Conservation (phyloP, 2,888 invertebrate species). For the Pristionchus japonicus region DNA sequence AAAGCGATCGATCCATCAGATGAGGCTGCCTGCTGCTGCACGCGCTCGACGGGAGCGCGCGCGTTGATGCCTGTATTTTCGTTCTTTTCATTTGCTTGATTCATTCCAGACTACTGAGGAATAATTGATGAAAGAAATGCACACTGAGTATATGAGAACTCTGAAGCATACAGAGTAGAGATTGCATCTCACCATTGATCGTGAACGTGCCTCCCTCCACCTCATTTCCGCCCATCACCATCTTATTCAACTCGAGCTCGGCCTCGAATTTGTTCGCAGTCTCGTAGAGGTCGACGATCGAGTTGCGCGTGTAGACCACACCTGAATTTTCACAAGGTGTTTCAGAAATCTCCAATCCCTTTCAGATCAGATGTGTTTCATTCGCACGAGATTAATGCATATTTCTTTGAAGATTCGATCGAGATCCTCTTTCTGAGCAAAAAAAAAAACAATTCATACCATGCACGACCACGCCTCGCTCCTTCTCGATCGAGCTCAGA, state of each 20-base stretch:
- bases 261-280: conserved; percentile 25
- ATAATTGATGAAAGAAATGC: neutral
- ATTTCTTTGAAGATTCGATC: no score
- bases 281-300: conserved; percentile 34
- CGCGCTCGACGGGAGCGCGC: neutral
- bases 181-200: conserved; percentile 43
- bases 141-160: neutral
- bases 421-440: no score
- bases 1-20: conserved; percentile 24
- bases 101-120: neutral
- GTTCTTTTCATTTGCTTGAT: neutral
- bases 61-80: conserved; percentile 15
- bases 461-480: conserved; percentile 13
- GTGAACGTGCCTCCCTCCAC: conserved; percentile 20
- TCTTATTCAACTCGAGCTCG: neutral
- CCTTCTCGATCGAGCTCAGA: conserved; percentile 17
- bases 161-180: neutral
- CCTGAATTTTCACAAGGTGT: no score
- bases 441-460: neutral
- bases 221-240: conserved; percentile 33
- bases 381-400: no score
- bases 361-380: no score
- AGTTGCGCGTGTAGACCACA: conserved; percentile 37
- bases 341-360: no score
- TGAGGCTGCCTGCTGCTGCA: neutral